Base-by-base conservation (phyloP, 2,888 invertebrate species). In the Ferrisia virgata region DNA sequence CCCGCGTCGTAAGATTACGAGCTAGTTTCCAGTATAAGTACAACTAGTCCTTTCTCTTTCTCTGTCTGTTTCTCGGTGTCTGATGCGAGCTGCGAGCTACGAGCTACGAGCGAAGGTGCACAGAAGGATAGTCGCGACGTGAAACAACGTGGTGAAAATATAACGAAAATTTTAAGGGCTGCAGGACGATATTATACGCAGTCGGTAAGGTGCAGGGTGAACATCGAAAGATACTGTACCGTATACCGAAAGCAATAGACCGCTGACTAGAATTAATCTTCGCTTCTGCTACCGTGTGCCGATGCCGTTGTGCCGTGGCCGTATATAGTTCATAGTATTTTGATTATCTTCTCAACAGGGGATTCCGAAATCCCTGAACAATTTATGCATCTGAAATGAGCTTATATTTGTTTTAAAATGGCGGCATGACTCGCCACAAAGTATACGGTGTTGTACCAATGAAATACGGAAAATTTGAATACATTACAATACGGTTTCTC, bases 301-400 rank as follows among this genome's bases (percentile, higher is more conserved):
- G n/a, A n/a, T n/a, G n/a, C n/a, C n/a, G n/a, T 8, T 36, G 36
- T 36, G 36, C 36, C 36, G 47, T 47, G n/a, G 9, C 53, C 43
- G 43, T 79, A 79, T n/a, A n/a, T 11, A 78, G 33, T 79, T 79
- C 79, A 47, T 79, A 43, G 79, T 79, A 79, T 79, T 79, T 79
- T 79, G 79, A 79, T 79, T 79, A 79, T 79, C 79, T 79, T 76
- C 72, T 76, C 72, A 76, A 76, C 72, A 76, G 72, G 72, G 72
- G 72, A 76, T 76, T 76, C 72, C 72, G 72, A 76, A 76, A 76
- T 76, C 72, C 72, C 72, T 36, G 72, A 76, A 76, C 72, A 76
- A 76, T 76, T 76, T 76, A 76, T 76, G 72, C 72, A 76, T 76
- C 72, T 36, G 72, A 76, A 76, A 76, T 76, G 72, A 76, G 72